phyloP scores from a whole-genome alignment of 2,888 invertebrate species.

The Lasioglossum marginatum region DNA sequence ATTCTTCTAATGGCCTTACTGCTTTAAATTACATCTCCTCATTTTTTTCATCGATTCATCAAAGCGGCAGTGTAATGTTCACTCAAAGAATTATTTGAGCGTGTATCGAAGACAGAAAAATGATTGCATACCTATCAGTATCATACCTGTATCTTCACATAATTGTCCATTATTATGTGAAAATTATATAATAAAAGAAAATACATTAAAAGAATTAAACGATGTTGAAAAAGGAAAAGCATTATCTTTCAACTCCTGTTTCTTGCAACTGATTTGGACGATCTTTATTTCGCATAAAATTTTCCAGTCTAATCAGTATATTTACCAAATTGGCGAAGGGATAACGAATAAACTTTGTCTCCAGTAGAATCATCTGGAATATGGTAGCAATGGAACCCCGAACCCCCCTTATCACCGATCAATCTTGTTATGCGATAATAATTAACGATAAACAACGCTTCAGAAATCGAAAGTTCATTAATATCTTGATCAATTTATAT shows the following conservation, averaged over 20 bases:
- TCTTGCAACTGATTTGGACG: not conserved
- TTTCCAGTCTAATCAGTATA: not conserved
- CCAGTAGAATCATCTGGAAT: not conserved
- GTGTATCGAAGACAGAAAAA: not conserved
- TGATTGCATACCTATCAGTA: not conserved
- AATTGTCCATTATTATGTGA: not conserved
- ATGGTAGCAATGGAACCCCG: not conserved
- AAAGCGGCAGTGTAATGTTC: not conserved
- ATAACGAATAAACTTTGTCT: not conserved
- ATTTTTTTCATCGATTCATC: not conserved
- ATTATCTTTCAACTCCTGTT: not conserved
- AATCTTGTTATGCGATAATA: not conserved
- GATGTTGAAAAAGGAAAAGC: not conserved
- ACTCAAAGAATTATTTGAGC: not conserved
- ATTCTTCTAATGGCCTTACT: not conserved
- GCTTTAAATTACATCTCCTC: not conserved
- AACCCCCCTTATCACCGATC: not conserved
- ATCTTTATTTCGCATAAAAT: not conserved
- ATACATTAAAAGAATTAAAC: not conserved
- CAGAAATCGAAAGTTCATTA: not conserved
- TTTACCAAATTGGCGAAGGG: not conserved
- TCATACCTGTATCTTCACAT: not conserved
- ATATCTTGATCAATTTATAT: constrained; percentile 6
- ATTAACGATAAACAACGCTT: not conserved
- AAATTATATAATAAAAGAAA: not conserved